Conservation (phyloP, 2,797 vertebrate species). For the Linurgus olivaceus region DNA sequence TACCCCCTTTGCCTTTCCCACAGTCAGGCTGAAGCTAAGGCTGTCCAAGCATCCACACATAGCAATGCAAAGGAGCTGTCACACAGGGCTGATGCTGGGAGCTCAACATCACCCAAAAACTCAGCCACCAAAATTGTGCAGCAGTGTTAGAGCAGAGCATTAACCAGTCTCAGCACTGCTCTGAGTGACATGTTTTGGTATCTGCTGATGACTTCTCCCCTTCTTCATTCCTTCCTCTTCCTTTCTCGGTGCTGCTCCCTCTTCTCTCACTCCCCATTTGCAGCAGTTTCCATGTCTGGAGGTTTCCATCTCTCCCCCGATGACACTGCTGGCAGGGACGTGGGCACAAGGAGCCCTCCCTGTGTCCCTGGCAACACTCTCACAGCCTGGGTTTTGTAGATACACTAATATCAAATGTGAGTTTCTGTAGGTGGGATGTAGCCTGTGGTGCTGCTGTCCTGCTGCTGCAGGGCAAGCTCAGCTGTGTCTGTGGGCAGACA, state of each 20-base stretch:
- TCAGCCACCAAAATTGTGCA: not conserved
- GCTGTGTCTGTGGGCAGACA: not conserved
- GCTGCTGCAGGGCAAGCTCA: not conserved
- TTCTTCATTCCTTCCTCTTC: slow-evolving; percentile 7
- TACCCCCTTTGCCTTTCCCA: not conserved
- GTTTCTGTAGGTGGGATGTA: not conserved
- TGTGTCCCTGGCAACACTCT: not conserved
- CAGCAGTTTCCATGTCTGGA: not conserved
- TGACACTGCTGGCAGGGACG: not conserved
- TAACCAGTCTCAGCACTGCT: not conserved
- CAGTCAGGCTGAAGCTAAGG: not conserved
- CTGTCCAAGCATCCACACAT: not conserved
- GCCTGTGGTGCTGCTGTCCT: not conserved
- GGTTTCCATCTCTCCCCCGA: not conserved
- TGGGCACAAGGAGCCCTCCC: not conserved
- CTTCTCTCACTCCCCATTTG: not conserved
- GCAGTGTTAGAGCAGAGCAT: not conserved
- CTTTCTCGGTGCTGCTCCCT: not conserved
- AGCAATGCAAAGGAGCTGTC: fast-evolving
- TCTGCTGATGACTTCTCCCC: not conserved
- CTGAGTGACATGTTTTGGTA: not conserved
- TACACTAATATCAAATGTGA: not conserved
- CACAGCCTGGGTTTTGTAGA: not conserved
- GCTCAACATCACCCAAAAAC: not conserved
- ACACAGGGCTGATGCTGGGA: fast-evolving